Percentiles rank a stretch among this genome's conserved stretches.
Evolutionary conservation across 2,797 vertebrate genomes (phyloP).

Genomic region (Centroberyx gerrardi): DNA sequence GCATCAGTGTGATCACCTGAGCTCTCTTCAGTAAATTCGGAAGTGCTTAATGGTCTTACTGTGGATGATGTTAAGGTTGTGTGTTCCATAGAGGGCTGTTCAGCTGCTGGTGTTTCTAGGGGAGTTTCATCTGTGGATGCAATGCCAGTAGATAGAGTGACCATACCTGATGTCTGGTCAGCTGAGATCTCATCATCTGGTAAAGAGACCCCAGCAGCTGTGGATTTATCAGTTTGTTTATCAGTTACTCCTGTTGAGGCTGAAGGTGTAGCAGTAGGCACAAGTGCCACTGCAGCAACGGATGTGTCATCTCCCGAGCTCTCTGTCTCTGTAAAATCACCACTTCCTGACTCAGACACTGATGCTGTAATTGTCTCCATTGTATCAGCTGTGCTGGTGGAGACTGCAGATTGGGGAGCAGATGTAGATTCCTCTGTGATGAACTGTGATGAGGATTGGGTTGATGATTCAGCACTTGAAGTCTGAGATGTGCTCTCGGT

Average conservation of each 20-base stretch:
- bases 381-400: conserved; percentile 1
- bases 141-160: not conserved
- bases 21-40: conserved; percentile 10
- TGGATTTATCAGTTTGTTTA: not conserved
- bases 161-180: not conserved
- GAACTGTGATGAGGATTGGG: conserved; percentile 8
- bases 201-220: not conserved
- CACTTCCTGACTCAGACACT: conserved; percentile 46
- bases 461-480: conserved; percentile 42
- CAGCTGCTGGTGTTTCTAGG: conserved; percentile 4
- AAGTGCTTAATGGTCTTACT: conserved; percentile 17
- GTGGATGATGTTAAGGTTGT: conserved; percentile 17
- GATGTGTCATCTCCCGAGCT: conserved; percentile 22
- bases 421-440: conserved; percentile 3
- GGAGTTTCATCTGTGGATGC: conserved; percentile 13
- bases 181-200: not conserved
- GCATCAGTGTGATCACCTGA: conserved; percentile 5
- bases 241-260: not conserved
- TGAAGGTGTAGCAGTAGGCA: not conserved
- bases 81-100: conserved; percentile 15
- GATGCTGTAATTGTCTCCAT: conserved; percentile 3
- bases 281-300: not conserved
- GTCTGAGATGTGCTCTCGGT: conserved; percentile 45
- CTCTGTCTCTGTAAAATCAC: conserved; percentile 31
- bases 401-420: not conserved